Percentiles rank a stretch among this genome's conserved stretches.
Conservation (phyloP, 2,888 invertebrate genomes). For the Dolichopus griseipennis region DNA sequence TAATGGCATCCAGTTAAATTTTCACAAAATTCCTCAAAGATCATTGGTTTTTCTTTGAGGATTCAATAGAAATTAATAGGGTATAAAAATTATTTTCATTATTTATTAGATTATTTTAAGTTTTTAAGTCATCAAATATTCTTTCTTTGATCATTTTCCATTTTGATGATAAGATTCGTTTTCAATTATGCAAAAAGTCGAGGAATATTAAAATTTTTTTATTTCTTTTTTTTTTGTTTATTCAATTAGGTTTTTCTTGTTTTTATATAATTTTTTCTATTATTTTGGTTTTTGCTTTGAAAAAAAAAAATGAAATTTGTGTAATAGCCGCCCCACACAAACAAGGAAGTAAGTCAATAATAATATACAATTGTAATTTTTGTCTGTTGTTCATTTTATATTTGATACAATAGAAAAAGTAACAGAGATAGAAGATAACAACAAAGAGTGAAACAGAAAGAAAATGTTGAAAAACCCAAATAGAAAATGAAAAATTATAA, state of each 20-base stretch:
- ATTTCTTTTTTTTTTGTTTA: neutral
- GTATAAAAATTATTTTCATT: too few species aligned
- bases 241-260: neutral
- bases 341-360: neutral
- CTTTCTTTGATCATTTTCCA: too few species aligned
- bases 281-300: neutral
- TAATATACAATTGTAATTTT: neutral
- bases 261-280: neutral
- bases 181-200: neutral
- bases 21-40: too few species aligned
- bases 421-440: neutral
- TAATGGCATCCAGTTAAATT: too few species aligned
- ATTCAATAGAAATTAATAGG: too few species aligned
- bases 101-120: too few species aligned
- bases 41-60: too few species aligned
- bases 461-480: too few species aligned
- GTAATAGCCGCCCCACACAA: neutral
- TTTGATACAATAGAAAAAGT: neutral
- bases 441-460: neutral
- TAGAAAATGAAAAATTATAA: too few species aligned
- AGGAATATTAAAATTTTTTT: too few species aligned
- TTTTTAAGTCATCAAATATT: too few species aligned
- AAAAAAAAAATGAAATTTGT: too few species aligned
- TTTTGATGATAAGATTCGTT: neutral
- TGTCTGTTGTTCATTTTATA: neutral